A percentile compares a stretch with the other conserved stretches of the same genome.
Conservation (phyloP, 1,140 invertebrate genomes). For the Papilio aristodemus region DNA sequence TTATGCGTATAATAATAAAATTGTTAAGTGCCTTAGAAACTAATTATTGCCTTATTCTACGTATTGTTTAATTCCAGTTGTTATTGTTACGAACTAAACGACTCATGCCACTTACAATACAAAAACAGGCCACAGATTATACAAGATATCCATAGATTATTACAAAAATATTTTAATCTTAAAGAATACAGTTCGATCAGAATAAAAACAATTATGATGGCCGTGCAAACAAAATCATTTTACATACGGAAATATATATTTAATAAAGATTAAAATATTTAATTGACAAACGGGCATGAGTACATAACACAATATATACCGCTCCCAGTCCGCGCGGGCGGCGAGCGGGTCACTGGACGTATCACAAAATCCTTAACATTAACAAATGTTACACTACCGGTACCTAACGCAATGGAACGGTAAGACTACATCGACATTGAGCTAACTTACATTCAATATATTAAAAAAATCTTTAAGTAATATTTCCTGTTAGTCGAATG, state of each 20-base stretch:
- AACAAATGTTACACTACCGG: slow-evolving; percentile 63
- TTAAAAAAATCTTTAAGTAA: slow-evolving; percentile 77
- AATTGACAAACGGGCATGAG: slow-evolving; percentile 53
- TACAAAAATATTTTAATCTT: no score
- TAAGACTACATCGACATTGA: slow-evolving; percentile 76
- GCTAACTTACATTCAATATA: slow-evolving; percentile 79
- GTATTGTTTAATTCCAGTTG: slow-evolving; percentile 65
- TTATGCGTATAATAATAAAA: slow-evolving; percentile 74
- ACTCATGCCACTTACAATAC: slow-evolving; percentile 50
- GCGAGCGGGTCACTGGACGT: slow-evolving; percentile 70
- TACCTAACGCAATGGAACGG: slow-evolving; percentile 79
- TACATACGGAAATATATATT: no score
- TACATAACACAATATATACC: slow-evolving; percentile 40
- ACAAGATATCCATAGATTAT: no score
- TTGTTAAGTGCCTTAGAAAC: slow-evolving; percentile 74
- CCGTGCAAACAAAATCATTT: no score
- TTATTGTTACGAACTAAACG: slow-evolving; percentile 46
- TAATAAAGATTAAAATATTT: no score
- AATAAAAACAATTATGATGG: no score
- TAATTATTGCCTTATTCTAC: slow-evolving; percentile 76
- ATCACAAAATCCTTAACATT: slow-evolving; percentile 75
- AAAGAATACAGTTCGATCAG: no score
- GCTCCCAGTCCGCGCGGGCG: slow-evolving; percentile 29
- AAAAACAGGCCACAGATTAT: background rate
- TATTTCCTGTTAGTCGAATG: slow-evolving; percentile 76